Conservation (phyloP, 2,113 vertebrate species). For the Dipodomys stephensi region DNA sequence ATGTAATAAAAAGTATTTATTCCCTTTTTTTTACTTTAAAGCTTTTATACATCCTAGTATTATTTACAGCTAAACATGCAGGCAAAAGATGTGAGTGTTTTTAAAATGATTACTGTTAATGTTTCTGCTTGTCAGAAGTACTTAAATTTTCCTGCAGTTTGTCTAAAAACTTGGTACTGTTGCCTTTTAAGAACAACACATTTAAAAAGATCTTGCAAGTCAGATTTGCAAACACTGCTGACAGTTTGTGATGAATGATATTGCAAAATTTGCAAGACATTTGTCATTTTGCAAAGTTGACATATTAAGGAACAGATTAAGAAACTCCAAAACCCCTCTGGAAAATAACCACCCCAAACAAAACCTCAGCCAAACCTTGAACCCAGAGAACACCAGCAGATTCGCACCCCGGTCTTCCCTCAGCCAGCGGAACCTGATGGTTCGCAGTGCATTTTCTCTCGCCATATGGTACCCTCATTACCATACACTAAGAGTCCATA, state of each 20-base stretch:
- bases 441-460: slow-evolving; percentile 88
- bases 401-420: slow-evolving; percentile 84
- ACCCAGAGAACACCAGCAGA: slow-evolving; percentile 78
- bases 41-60: slow-evolving; percentile 86
- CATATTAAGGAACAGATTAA: slow-evolving; percentile 86
- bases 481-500: slow-evolving; percentile 92
- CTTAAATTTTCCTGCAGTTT: slow-evolving; percentile 90
- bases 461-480: slow-evolving; percentile 92
- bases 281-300: slow-evolving; percentile 84
- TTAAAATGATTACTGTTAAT: slow-evolving; percentile 90
- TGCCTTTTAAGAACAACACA: slow-evolving; percentile 90
- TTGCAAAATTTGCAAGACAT: slow-evolving; percentile 88
- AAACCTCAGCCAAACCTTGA: slow-evolving; percentile 76
- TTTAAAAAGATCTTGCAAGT: slow-evolving; percentile 86
- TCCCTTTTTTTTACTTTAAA: slow-evolving; percentile 83
- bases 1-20: slow-evolving; percentile 84
- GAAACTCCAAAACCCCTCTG: slow-evolving; percentile 80
- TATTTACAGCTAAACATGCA: slow-evolving; percentile 90
- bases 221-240: slow-evolving; percentile 90
- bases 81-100: slow-evolving; percentile 88
- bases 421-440: slow-evolving; percentile 88
- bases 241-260: slow-evolving; percentile 89
- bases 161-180: slow-evolving; percentile 90
- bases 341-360: slow-evolving; percentile 78
- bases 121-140: slow-evolving; percentile 89